These are phyloP conservation scores for Drosophila austrosaltans DNA, from an alignment of 2,888 invertebrate genomes.

Conservation along the genomic window DNA sequence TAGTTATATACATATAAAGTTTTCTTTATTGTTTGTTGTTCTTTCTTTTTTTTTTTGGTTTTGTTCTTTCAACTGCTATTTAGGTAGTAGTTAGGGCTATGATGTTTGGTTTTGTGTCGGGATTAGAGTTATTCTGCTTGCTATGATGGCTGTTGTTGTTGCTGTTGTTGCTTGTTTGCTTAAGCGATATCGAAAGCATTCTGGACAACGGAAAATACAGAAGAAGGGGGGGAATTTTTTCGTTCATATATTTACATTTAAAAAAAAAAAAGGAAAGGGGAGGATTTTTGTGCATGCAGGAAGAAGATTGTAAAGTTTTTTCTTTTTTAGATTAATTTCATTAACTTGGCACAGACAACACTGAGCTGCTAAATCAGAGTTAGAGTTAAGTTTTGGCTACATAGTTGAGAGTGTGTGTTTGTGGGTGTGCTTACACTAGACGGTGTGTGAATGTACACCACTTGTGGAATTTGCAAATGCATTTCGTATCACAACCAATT, in stretches of 20 bases:
- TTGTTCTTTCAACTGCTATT: conserved; percentile 14
- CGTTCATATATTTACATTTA: background rate
- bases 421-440: conserved; percentile 58
- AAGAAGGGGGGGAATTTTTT: conserved; percentile 57
- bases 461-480: conserved; percentile 67
- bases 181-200: conserved; percentile 70
- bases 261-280: too few relatives aligned
- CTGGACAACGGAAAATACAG: conserved; percentile 67
- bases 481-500: conserved; percentile 79
- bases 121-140: conserved; percentile 43
- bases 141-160: conserved; percentile 29
- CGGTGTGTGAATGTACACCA: conserved; percentile 69
- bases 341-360: conserved; percentile 56
- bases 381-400: too few relatives aligned
- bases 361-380: conserved; percentile 38
- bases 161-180: conserved; percentile 41
- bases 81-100: conserved; percentile 26
- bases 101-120: conserved; percentile 34
- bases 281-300: conserved; percentile 27
- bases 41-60: too few relatives aligned
- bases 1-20: conserved; percentile 10
- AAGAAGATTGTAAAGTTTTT: background rate
- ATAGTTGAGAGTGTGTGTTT: background rate
- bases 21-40: background rate
- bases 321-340: too few relatives aligned